phyloP scores from a whole-genome alignment of 2,113 vertebrate genomes.

The Saccopteryx bilineata region DNA sequence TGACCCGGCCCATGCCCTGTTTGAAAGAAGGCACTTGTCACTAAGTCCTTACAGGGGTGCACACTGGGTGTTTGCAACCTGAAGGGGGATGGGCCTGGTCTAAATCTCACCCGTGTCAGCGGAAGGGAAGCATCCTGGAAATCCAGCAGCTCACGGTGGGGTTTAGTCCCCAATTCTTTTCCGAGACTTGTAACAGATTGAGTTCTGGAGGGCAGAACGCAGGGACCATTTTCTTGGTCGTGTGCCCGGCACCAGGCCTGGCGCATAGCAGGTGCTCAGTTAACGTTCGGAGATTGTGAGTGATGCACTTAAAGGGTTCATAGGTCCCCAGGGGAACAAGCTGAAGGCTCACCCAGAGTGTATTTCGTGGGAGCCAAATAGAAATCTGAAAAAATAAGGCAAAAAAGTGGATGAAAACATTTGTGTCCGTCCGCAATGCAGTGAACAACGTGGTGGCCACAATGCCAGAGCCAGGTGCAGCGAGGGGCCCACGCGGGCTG shows the following conservation, averaged over 20 bases:
- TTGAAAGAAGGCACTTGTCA: not conserved
- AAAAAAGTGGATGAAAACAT: not conserved
- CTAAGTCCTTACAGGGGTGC: no score
- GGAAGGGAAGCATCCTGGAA: not conserved
- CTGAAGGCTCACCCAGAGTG: not conserved
- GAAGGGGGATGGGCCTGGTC: not conserved
- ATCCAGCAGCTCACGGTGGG: no score
- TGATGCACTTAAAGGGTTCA: not conserved
- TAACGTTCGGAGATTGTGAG: not conserved
- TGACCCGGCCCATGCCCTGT: not conserved
- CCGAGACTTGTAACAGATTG: not conserved
- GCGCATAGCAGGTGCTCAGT: not conserved
- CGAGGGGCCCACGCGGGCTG: not conserved
- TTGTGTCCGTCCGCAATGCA: not conserved
- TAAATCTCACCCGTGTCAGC: not conserved
- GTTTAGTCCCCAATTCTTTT: not conserved
- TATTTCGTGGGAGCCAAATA: not conserved
- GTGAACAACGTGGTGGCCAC: not conserved
- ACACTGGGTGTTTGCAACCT: not conserved
- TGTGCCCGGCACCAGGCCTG: not conserved
- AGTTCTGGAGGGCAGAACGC: not conserved
- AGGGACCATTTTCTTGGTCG: not conserved
- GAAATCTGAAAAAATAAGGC: not conserved
- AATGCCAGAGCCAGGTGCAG: not conserved
- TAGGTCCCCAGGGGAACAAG: not conserved